A percentile compares a stretch with the other conserved stretches of the same genome.
These are phyloP conservation scores for Aythya fuligula DNA, from an alignment of 2,797 vertebrate species.

Conservation along the genomic window DNA sequence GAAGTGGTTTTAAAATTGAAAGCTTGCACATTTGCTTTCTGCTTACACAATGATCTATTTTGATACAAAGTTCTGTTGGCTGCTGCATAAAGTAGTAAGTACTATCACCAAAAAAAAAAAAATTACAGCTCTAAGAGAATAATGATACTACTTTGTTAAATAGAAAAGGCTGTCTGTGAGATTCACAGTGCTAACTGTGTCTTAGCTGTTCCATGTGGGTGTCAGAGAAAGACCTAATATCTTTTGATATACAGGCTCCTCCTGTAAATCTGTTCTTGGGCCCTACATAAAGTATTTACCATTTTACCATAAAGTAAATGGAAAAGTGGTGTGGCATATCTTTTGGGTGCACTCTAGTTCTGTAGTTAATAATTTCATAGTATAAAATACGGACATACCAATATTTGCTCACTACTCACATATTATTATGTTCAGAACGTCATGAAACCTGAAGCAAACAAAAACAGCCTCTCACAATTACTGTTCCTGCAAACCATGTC, in stretches of 20 bases:
- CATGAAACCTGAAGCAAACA: neutral
- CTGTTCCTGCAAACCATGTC: neutral
- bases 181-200: slow-evolving; percentile 21
- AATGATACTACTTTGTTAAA: slow-evolving; percentile 14
- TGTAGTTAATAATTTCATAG: neutral
- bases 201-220: neutral
- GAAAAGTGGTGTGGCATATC: neutral
- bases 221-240: slow-evolving; percentile 26
- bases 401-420: neutral
- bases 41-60: slow-evolving; percentile 50
- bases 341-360: neutral
- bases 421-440: neutral
- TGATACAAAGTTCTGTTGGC: slow-evolving; percentile 12
- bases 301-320: neutral
- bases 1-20: slow-evolving; percentile 50
- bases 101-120: neutral
- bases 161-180: slow-evolving; percentile 14
- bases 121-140: neutral
- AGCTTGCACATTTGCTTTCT: slow-evolving; percentile 28
- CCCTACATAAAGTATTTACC: neutral
- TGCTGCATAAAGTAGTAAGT: slow-evolving; percentile 26
- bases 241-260: neutral
- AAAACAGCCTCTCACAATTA: neutral
- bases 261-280: neutral
- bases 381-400: neutral